phyloP scores from a whole-genome alignment of 2,113 vertebrate species.

The Pipa parva region DNA sequence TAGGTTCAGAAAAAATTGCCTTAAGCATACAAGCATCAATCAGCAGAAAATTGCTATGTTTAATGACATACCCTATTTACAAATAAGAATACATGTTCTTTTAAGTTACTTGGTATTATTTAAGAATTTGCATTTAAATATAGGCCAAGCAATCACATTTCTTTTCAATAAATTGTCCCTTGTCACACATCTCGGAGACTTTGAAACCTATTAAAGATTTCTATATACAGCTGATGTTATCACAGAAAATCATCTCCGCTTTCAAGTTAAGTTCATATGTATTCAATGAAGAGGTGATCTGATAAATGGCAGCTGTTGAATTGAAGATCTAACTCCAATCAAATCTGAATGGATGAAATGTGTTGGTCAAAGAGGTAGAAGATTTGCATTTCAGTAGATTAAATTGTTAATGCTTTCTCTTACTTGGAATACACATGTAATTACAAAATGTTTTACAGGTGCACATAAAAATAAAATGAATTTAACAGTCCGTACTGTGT shows the following conservation, averaged over 20 bases:
- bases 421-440: background rate
- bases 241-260: conserved; percentile 22
- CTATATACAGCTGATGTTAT: conserved; percentile 17
- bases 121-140: conserved; percentile 4
- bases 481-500: background rate
- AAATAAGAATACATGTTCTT: background rate
- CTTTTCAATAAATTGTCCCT: background rate
- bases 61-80: background rate
- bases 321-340: conserved; percentile 6
- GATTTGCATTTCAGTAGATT: background rate
- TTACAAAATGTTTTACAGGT: background rate
- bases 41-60: background rate
- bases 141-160: background rate
- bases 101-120: background rate
- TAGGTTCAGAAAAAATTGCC: too few species aligned
- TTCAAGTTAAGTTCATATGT: conserved; percentile 16
- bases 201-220: conserved; percentile 23
- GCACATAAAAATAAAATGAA: background rate
- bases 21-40: background rate
- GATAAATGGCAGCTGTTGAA: conserved; percentile 14
- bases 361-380: background rate
- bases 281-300: conserved; percentile 27
- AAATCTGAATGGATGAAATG: conserved; percentile 10
- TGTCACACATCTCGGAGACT: conserved; percentile 13
- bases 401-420: conserved; percentile 2